A percentile compares a stretch with the other conserved stretches of the same genome.
Evolutionary conservation across 2,113 vertebrate genomes (phyloP).

Genomic region (Tursiops truncatus): DNA sequence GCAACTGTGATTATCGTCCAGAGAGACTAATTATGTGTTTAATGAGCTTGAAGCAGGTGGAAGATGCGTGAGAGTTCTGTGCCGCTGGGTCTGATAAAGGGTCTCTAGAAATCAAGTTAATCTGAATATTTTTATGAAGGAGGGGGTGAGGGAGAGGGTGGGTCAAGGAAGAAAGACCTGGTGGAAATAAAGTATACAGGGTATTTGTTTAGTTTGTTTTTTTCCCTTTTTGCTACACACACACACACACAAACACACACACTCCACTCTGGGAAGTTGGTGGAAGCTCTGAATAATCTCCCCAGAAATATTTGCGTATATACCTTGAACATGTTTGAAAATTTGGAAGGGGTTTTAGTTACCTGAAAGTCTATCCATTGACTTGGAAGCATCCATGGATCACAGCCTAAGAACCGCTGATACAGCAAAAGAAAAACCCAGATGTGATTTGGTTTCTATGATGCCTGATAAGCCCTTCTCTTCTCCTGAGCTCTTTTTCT

Average conservation of each 20-base stretch:
- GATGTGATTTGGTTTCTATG: not conserved
- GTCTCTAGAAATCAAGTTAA: slow-evolving; percentile 29
- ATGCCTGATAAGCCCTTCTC: not conserved
- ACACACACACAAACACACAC: not conserved
- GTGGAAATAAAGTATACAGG: not conserved
- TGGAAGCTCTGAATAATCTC: not conserved
- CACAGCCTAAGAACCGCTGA: not conserved
- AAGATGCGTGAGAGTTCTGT: not conserved
- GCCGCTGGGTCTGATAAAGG: not conserved
- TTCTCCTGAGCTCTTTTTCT: not conserved
- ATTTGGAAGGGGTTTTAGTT: not conserved
- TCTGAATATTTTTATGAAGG: slow-evolving; percentile 29
- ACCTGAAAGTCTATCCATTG: not conserved
- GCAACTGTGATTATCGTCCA: not conserved
- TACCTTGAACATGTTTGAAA: not conserved
- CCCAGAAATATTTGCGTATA: not conserved
- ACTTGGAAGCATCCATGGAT: not conserved
- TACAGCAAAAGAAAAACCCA: not conserved
- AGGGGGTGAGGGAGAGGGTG: not conserved
- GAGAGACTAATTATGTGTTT: slow-evolving; percentile 46
- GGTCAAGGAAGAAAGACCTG: not conserved
- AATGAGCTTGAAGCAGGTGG: slow-evolving; percentile 29
- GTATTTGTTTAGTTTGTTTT: not conserved
- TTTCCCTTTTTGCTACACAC: not conserved
- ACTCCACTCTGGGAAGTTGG: not conserved